These are phyloP conservation scores for Resseliella maxima DNA, from an alignment of 2,888 invertebrate species.

Conservation along the genomic window DNA sequence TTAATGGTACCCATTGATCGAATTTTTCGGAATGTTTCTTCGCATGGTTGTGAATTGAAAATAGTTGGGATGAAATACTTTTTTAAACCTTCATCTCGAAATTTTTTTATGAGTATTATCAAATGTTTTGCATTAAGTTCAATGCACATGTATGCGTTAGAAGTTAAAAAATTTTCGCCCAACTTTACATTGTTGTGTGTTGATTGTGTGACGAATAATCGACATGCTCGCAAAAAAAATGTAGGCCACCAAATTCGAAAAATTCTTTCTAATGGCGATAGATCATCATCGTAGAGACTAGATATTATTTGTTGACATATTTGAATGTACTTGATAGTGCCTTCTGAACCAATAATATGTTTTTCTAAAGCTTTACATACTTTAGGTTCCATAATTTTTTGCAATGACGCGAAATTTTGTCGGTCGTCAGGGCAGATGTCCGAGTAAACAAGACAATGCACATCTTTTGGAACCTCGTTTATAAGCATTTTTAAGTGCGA, in stretches of 20 bases:
- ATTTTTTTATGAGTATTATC: background rate
- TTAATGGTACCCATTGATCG: background rate
- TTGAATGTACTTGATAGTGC: background rate
- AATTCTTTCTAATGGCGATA: background rate
- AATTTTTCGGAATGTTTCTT: background rate
- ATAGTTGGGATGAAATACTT: background rate
- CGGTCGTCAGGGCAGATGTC: background rate
- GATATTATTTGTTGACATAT: slow-evolving; percentile 5
- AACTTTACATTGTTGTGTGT: background rate
- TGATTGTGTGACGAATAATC: background rate
- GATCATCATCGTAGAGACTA: background rate
- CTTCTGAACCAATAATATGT: background rate
- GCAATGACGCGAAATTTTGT: background rate
- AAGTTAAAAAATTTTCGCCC: background rate
- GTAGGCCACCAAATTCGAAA: background rate
- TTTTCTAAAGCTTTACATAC: background rate
- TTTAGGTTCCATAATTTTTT: slow-evolving; percentile 2
- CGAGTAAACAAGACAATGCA: slow-evolving; percentile 2
- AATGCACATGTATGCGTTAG: background rate
- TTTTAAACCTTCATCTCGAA: background rate
- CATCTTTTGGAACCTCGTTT: slow-evolving; percentile 17
- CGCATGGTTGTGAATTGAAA: background rate
- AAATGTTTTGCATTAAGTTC: background rate
- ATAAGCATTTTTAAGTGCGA: background rate
- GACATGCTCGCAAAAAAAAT: slow-evolving; percentile 18